phyloP scores from a whole-genome alignment of 2,797 vertebrate genomes.

The Anabacerthia variegaticeps region DNA sequence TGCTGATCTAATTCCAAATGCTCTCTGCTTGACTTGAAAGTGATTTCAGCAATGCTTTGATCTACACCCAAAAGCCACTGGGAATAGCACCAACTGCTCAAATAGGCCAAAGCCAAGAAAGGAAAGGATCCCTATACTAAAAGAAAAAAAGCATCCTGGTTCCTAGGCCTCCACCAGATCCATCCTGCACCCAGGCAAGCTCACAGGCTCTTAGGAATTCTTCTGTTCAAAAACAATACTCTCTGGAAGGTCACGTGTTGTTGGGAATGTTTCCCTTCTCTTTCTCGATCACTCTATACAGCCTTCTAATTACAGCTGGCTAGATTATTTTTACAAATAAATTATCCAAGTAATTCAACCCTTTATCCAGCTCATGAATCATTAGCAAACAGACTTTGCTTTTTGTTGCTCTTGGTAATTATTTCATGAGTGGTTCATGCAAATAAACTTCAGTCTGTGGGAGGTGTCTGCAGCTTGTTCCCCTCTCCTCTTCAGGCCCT shows the following conservation, averaged over 20 bases:
- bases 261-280: neutral
- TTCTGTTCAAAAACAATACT: neutral
- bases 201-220: neutral
- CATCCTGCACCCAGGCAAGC: neutral
- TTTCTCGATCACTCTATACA: constrained; percentile 18
- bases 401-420: constrained; percentile 64
- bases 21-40: constrained; percentile 66
- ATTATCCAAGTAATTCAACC: constrained; percentile 54
- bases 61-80: constrained; percentile 61
- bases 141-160: neutral
- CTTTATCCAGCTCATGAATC: constrained; percentile 62
- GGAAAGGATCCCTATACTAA: neutral
- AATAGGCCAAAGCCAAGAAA: constrained; percentile 45
- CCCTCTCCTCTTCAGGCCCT: neutral
- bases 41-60: constrained; percentile 62
- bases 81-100: constrained; percentile 58
- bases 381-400: constrained; percentile 61
- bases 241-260: neutral
- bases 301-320: constrained; percentile 56
- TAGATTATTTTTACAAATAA: constrained; percentile 67
- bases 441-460: constrained; percentile 45
- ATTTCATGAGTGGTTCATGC: constrained; percentile 64
- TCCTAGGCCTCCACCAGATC: neutral
- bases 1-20: constrained; percentile 62
- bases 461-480: constrained; percentile 32